Base-by-base conservation (phyloP, 2,797 vertebrate species). In the Nannoperca australis region DNA sequence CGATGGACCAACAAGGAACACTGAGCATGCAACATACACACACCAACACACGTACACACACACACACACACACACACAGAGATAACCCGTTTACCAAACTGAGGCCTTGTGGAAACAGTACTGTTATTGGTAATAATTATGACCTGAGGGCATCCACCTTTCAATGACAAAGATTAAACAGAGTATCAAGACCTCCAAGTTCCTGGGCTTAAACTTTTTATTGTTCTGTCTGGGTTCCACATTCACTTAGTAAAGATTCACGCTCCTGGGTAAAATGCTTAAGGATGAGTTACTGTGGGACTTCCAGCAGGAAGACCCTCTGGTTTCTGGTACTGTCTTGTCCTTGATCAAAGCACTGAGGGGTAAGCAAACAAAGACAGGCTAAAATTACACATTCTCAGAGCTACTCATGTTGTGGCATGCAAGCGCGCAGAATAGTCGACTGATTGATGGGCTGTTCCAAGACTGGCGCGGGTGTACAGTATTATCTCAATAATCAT, bases 401-500 rank as follows among this genome's bases (percentile, higher is more conserved):
- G 87, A 88, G 87, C 79, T 50, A 34, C 79, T 91, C 92, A 7
- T 93, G 93, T 93, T 77, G 90, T 83, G 91, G 91, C 93, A 93
- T 73, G 93, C 90, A 76, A 81, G 83, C 54, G 50, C 22, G 54
- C 88, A 89, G 91, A 93, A 93, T 90, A 92, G 92, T 83, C 81
- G 73, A 85, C 91, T 94, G 93, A 94, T 94, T 94, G 93, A 94
- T 93, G 88, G 93, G 89, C 91, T 89, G 89, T 87, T 91, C 81
- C 38, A 64, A 90, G 91, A 89, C 89, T 91, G 91, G 89, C 85
- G 90, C 88, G 83, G 91, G 89, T 90, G 86, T 91, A 91, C 86
- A 74, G 90, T 92, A 93, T 93, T 93, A 94, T 94, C 93, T 91
- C 91, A 93, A 94, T 92, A 93, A 93, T 93, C 93, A 93, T 91